Evolutionary conservation across 2,888 invertebrate genomes (phyloP).

Genomic region (Dusona sp.): DNA sequence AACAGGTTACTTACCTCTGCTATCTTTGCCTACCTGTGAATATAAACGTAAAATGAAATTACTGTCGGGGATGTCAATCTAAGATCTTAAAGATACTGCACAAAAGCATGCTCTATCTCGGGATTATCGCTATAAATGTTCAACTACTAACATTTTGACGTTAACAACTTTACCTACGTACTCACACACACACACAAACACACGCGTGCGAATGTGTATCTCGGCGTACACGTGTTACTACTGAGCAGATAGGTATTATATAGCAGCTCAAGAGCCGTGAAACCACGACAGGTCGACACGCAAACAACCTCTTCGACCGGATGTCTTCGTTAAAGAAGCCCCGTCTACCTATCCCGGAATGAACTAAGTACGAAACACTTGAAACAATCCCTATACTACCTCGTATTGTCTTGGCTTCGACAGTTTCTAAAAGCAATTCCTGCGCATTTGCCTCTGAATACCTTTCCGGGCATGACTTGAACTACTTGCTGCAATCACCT

Average conservation of each 20-base stretch:
- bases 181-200: background rate
- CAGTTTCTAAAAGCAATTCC: constrained; percentile 34
- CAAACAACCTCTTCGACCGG: constrained; percentile 51
- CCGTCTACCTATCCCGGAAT: constrained; percentile 36
- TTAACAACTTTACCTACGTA: background rate
- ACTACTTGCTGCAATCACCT: constrained; percentile 48
- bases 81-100: constrained; percentile 10
- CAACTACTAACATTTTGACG: constrained; percentile 4
- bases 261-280: constrained; percentile 11
- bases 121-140: background rate
- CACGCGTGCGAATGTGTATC: background rate
- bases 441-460: constrained; percentile 29
- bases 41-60: background rate
- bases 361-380: constrained; percentile 45
- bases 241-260: background rate
- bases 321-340: constrained; percentile 60
- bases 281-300: constrained; percentile 45
- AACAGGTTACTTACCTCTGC: background rate
- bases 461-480: constrained; percentile 35
- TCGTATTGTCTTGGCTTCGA: constrained; percentile 22
- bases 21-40: background rate
- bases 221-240: background rate
- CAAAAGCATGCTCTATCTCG: background rate
- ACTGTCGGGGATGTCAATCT: background rate
- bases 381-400: constrained; percentile 23